phyloP scores from a whole-genome alignment of 2,113 vertebrate species.

The Barbus barbus region DNA sequence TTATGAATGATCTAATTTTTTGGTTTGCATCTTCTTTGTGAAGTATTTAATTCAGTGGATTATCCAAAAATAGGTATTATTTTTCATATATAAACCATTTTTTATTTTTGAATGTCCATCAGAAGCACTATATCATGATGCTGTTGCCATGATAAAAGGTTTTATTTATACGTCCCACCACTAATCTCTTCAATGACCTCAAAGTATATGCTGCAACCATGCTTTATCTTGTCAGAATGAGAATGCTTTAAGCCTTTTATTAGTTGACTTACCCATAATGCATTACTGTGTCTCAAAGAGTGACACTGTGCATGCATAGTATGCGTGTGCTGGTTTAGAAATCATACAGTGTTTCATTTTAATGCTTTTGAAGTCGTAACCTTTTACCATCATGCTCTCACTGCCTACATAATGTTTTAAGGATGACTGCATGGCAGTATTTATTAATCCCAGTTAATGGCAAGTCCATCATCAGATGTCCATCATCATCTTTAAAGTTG shows the following conservation, averaged over 20 bases:
- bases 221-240: constrained; percentile 12
- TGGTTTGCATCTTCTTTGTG: too few species aligned
- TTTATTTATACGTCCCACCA: neutral
- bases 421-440: neutral
- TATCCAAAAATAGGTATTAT: neutral
- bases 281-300: neutral
- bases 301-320: neutral
- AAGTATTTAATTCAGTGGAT: too few species aligned
- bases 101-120: too few species aligned
- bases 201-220: neutral
- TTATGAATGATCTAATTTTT: neutral
- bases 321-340: neutral
- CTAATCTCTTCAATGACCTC: constrained; percentile 12
- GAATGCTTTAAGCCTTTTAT: constrained; percentile 8
- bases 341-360: neutral
- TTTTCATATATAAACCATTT: too few species aligned
- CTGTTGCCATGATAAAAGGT: too few species aligned
- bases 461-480: neutral
- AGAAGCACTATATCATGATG: too few species aligned
- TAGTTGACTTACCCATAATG: neutral
- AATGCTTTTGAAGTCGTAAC: neutral
- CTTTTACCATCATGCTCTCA: neutral
- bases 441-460: neutral
- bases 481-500: neutral
- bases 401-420: neutral